Base-by-base conservation (phyloP, 2,113 vertebrate genomes). In the Melanotaenia duboulayi region DNA sequence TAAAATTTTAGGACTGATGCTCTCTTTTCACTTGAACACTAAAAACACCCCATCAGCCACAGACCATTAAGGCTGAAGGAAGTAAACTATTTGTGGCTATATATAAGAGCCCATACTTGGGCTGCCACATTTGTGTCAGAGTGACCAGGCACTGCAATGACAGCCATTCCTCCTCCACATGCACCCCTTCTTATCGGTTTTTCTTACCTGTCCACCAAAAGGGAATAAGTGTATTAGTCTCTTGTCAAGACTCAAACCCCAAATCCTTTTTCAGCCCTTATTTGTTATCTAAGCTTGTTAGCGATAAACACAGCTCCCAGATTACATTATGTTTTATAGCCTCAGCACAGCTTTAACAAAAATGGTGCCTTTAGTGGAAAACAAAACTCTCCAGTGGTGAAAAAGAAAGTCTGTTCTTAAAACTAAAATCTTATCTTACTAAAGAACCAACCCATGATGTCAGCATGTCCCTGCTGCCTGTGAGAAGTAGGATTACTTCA, bases 231-330 rank as follows among this genome's bases (percentile, higher is more conserved):
- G 17, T 4, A 11, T 39, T 49, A 44, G 4, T 35, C 13, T 49
- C 50, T 48, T 56, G 61, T 83, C 52, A 42, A 35, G 11, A 25
- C 64, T 73, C 35, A 62, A 64, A 63, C 51, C 55, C 28, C 55
- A 58, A 65, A 68, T 77, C 63, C 54, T 39, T 58, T 86, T 76
- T 71, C 49, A 63, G 54, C 23, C 39, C 50, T 70, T n/a, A 77
- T 66, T 69, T 64, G 13, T 49, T 74, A 49, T 65, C 48, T 67
- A 72, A 56, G 56, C 68, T 64, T 60, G 65, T 73, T 40, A 58
- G 65, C 17, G 69, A 68, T 78, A 62, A 75, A 40, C 55, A 24
- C 62, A 20, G 62, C 39, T 69, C 51, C 32, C 49, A 57, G n/a
- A 44, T 55, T 48, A 51, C 37, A 25, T 62, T 25, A 20, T 42